These are phyloP conservation scores for Perizoma flavofasciatum DNA, from an alignment of 2,888 invertebrate genomes.

Conservation along the genomic window DNA sequence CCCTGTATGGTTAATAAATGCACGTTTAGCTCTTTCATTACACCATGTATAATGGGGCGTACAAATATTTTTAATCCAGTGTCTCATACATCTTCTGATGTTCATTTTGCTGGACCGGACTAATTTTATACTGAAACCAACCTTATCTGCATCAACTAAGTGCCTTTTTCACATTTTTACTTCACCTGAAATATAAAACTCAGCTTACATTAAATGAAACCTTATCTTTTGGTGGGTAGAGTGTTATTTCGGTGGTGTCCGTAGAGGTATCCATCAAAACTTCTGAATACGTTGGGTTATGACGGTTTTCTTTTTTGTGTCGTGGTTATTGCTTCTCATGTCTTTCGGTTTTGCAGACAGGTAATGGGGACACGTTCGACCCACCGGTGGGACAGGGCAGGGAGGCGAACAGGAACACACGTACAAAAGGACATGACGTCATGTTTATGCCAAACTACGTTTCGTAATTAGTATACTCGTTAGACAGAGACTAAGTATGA, in stretches of 20 bases:
- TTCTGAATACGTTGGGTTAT: constrained; percentile 57
- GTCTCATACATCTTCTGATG: constrained; percentile 81
- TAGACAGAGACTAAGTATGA: no score
- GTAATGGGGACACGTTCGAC: constrained; percentile 49
- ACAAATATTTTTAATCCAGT: constrained; percentile 83
- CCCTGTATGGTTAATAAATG: constrained; percentile 78
- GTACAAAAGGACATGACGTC: constrained; percentile 6
- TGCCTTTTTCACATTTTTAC: background rate
- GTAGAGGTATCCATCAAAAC: constrained; percentile 45
- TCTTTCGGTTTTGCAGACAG: constrained; percentile 58
- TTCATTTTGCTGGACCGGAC: constrained; percentile 76
- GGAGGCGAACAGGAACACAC: no score
- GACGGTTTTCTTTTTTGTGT: constrained; percentile 65
- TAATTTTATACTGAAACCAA: constrained; percentile 42
- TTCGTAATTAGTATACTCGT: no score
- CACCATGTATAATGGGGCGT: constrained; percentile 81
- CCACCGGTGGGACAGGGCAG: no score
- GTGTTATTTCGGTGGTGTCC: constrained; percentile 37
- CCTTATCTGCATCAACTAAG: constrained; percentile 37
- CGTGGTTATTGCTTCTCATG: constrained; percentile 66
- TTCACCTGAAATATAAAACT: constrained; percentile 31
- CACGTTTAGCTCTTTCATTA: constrained; percentile 79
- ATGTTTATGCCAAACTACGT: background rate
- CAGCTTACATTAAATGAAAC: constrained; percentile 4
- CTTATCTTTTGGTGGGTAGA: constrained; percentile 2